Conservation (phyloP, 2,797 vertebrate species). For the Dendrocincla fuliginosa region DNA sequence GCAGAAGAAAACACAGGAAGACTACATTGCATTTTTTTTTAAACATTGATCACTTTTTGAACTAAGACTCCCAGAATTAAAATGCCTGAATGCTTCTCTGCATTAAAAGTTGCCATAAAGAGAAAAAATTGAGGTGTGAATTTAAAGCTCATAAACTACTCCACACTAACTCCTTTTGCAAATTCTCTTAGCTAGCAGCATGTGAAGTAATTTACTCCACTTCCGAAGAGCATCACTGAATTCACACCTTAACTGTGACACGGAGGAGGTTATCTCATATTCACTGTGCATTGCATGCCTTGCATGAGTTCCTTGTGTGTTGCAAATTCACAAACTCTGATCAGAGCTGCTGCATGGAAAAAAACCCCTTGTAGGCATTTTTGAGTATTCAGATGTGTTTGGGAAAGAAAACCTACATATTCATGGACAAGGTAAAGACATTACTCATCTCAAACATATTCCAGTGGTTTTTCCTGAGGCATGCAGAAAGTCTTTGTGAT, state of each 20-base stretch:
- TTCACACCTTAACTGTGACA: constrained; percentile 11
- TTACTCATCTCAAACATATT: not conserved
- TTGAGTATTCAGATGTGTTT: not conserved
- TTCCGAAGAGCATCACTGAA: not conserved
- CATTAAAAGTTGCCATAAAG: not conserved
- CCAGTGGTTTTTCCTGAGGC: not conserved
- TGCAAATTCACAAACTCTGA: not conserved
- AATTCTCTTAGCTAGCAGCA: not conserved
- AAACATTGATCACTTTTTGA: not conserved
- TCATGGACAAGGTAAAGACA: not conserved
- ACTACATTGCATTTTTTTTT: not conserved
- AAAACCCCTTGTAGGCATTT: not conserved
- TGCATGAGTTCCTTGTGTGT: not conserved
- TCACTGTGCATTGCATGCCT: not conserved
- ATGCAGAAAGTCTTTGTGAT: not conserved
- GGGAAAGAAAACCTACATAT: not conserved
- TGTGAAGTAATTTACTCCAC: constrained; percentile 35
- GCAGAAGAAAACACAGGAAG: not conserved
- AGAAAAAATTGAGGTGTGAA: not conserved
- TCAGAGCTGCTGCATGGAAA: not conserved
- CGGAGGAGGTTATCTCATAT: constrained; percentile 9
- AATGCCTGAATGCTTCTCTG: not conserved
- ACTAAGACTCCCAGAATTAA: not conserved
- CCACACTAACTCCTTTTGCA: not conserved
- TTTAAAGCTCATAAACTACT: not conserved